phyloP scores from a whole-genome alignment of 2,113 vertebrate species.

The Chionomys nivalis region DNA sequence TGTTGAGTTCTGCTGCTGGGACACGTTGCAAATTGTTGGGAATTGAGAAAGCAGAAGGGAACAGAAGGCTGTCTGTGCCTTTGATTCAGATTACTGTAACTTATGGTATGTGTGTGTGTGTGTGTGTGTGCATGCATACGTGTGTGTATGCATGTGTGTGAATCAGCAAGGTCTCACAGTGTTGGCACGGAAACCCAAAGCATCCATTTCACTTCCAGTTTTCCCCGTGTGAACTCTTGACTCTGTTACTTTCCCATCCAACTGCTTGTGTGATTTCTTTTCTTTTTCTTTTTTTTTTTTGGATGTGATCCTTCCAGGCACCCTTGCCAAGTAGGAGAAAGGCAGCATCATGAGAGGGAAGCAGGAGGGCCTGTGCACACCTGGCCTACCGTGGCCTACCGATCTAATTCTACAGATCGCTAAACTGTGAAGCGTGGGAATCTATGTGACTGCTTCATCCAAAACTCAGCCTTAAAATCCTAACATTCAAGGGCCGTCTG shows the following conservation, averaged over 20 bases:
- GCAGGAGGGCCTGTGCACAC: neutral
- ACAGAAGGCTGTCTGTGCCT: conserved; percentile 24
- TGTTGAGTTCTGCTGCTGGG: conserved; percentile 34
- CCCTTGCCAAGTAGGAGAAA: neutral
- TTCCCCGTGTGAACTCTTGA: neutral
- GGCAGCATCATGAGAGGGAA: neutral
- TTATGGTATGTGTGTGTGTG: neutral
- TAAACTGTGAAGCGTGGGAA: neutral
- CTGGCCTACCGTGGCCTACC: neutral
- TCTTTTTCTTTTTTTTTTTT: neutral
- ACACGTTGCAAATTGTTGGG: neutral
- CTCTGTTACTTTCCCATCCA: neutral
- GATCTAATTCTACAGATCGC: neutral
- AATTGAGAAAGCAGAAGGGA: conserved; percentile 31
- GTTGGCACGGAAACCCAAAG: neutral
- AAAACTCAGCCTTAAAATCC: neutral
- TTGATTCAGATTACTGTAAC: neutral
- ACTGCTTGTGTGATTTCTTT: neutral
- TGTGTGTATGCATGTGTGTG: neutral
- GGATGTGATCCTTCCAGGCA: neutral
- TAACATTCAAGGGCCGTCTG: neutral
- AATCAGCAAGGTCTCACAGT: accelerated
- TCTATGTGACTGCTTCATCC: neutral
- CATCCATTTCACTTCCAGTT: neutral
- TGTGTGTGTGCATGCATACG: neutral